phyloP scores from a whole-genome alignment of 2,888 invertebrate genomes.

The Bembecia ichneumoniformis region DNA sequence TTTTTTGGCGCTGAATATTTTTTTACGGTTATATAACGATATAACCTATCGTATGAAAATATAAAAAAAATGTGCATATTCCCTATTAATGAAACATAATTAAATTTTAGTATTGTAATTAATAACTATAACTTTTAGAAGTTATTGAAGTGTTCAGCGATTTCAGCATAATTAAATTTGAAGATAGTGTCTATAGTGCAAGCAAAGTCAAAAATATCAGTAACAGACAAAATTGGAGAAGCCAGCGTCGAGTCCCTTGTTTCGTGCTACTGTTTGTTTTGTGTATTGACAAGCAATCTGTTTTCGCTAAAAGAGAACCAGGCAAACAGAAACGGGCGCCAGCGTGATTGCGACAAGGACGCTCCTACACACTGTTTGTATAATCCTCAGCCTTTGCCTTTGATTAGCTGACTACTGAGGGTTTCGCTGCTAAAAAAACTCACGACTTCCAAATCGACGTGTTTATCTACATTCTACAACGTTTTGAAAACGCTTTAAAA shows the following conservation, averaged over 20 bases:
- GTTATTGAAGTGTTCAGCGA: no score
- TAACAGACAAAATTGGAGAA: slow-evolving; percentile 33
- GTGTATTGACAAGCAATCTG: slow-evolving; percentile 60
- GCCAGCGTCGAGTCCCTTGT: slow-evolving; percentile 27
- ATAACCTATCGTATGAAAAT: no score
- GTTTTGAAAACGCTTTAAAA: not conserved
- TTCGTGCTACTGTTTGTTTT: slow-evolving; percentile 43
- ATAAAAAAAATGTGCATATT: no score
- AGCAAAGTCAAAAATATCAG: slow-evolving; percentile 19
- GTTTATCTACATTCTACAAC: slow-evolving; percentile 11
- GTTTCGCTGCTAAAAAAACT: slow-evolving; percentile 5
- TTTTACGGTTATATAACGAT: no score
- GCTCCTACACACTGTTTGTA: slow-evolving; percentile 33
- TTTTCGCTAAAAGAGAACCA: slow-evolving; percentile 49
- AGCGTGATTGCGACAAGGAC: slow-evolving; percentile 55
- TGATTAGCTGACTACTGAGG: slow-evolving; percentile 37
- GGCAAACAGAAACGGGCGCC: slow-evolving; percentile 40
- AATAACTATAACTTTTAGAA: no score
- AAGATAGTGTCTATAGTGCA: no score
- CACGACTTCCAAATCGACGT: slow-evolving; percentile 1
- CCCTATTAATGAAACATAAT: no score
- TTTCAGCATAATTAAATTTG: no score
- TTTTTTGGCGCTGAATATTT: no score
- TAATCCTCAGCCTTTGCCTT: slow-evolving; percentile 40
- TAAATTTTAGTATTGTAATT: no score